A percentile compares a stretch with the other conserved stretches of the same genome.
These are phyloP conservation scores for Drosophila tanythrix DNA, from an alignment of 2,888 invertebrate genomes.

Conservation along the genomic window DNA sequence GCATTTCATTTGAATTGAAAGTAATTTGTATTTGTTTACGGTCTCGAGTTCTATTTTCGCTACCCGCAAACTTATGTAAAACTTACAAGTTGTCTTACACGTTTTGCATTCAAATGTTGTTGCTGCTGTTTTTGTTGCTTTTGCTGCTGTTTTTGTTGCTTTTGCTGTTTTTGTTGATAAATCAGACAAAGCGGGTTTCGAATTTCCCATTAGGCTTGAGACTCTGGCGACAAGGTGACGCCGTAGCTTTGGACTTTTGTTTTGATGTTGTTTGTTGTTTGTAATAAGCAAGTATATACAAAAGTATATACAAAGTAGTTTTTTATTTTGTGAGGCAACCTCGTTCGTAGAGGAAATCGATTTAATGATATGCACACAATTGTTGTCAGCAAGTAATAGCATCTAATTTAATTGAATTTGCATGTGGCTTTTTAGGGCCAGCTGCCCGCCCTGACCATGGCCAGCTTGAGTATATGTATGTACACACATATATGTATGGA, in stretches of 20 bases:
- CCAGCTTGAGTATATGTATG: neutral
- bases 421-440: slow-evolving; percentile 38
- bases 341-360: slow-evolving; percentile 49
- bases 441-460: slow-evolving; percentile 10
- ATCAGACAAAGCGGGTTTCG: slow-evolving; percentile 65
- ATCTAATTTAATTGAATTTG: slow-evolving; percentile 55
- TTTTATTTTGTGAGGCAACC: slow-evolving; percentile 13
- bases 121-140: neutral
- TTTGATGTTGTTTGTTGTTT: slow-evolving; percentile 37
- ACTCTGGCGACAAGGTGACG: slow-evolving; percentile 64
- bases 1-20: slow-evolving; percentile 43
- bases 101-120: slow-evolving; percentile 63
- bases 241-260: slow-evolving; percentile 44
- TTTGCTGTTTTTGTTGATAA: slow-evolving; percentile 46
- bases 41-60: slow-evolving; percentile 59
- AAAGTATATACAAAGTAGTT: neutral
- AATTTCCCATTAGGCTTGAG: slow-evolving; percentile 61
- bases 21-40: slow-evolving; percentile 52
- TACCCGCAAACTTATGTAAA: slow-evolving; percentile 64
- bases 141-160: neutral
- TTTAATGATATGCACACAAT: slow-evolving; percentile 51
- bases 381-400: slow-evolving; percentile 42
- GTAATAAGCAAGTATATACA: slow-evolving; percentile 15
- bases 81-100: slow-evolving; percentile 64
- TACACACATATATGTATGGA: neutral